A percentile compares a stretch with the other conserved stretches of the same genome.
phyloP scores from a whole-genome alignment of 2,113 vertebrate species.

The Glareola pratincola region DNA sequence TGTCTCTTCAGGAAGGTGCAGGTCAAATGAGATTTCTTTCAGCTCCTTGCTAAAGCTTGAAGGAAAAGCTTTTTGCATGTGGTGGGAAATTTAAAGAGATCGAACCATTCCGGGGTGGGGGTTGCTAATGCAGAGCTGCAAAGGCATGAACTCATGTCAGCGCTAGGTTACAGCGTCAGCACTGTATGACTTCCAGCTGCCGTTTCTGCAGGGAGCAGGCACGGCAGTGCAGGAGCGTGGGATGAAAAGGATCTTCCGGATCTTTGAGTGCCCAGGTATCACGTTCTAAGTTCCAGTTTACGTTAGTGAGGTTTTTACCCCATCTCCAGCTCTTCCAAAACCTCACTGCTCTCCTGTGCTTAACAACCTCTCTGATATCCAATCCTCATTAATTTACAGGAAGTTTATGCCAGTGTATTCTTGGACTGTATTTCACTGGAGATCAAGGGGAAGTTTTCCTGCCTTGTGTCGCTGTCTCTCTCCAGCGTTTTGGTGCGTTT shows the following conservation, averaged over 20 bases:
- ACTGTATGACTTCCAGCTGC: not conserved
- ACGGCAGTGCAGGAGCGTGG: not conserved
- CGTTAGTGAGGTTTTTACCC: not conserved
- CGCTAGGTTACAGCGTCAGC: rapidly evolving
- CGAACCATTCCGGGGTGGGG: not conserved
- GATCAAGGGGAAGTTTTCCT: not conserved
- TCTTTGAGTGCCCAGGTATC: not conserved
- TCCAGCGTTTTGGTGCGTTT: not conserved
- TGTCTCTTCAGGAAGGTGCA: not conserved
- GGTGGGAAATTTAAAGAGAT: not conserved
- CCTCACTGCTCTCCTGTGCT: not conserved
- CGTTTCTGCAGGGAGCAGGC: not conserved
- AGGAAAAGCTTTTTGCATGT: not conserved
- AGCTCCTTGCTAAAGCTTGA: not conserved
- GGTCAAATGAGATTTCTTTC: not conserved
- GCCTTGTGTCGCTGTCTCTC: not conserved
- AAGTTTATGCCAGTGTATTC: not conserved
- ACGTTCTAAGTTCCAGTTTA: not conserved
- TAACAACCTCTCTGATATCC: not conserved
- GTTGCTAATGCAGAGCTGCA: not conserved
- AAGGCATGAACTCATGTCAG: rapidly evolving
- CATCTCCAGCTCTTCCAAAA: not conserved
- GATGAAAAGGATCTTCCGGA: not conserved
- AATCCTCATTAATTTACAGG: not conserved
- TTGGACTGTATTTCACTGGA: not conserved